Percentiles rank a stretch among this genome's conserved stretches.
Evolutionary conservation across 2,113 vertebrate species (phyloP).

Genomic region (Sylvicapra grimmia): DNA sequence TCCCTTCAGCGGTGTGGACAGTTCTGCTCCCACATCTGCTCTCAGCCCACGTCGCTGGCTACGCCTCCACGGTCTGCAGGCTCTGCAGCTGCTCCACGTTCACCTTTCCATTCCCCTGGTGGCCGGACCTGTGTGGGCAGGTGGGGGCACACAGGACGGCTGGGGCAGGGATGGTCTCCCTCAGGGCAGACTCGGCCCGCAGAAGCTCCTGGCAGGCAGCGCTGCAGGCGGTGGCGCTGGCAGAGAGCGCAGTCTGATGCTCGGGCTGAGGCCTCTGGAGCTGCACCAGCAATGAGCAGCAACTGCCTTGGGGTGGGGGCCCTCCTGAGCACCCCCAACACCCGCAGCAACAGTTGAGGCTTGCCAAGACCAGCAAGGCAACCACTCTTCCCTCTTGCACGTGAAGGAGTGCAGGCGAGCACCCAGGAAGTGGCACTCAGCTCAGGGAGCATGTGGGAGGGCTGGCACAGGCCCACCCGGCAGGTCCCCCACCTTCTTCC

Average conservation of each 20-base stretch:
- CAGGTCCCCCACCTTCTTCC: not conserved
- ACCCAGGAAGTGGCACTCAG: not conserved
- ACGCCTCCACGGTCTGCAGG: conserved; percentile 56
- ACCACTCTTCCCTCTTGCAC: not conserved
- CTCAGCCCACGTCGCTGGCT: not conserved
- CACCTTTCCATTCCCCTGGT: not conserved
- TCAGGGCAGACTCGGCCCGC: not conserved
- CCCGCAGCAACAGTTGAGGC: not conserved
- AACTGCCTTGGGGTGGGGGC: not conserved
- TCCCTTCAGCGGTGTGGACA: not conserved
- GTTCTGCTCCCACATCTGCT: not conserved
- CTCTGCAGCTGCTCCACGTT: conserved; percentile 54
- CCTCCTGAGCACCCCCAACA: not conserved
- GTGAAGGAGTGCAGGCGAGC: not conserved
- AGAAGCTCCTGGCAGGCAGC: not conserved
- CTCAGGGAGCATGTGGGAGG: not conserved
- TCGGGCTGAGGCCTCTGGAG: not conserved
- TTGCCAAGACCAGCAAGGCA: not conserved
- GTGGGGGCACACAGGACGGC: not conserved
- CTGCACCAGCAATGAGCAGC: not conserved
- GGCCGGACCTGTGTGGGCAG: not conserved
- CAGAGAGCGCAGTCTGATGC: not conserved
- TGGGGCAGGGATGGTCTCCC: not conserved
- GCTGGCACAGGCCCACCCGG: not conserved
- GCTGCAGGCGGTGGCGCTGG: not conserved